Conservation (phyloP, 1,140 invertebrate species). For the Asbolus verrucosus region DNA sequence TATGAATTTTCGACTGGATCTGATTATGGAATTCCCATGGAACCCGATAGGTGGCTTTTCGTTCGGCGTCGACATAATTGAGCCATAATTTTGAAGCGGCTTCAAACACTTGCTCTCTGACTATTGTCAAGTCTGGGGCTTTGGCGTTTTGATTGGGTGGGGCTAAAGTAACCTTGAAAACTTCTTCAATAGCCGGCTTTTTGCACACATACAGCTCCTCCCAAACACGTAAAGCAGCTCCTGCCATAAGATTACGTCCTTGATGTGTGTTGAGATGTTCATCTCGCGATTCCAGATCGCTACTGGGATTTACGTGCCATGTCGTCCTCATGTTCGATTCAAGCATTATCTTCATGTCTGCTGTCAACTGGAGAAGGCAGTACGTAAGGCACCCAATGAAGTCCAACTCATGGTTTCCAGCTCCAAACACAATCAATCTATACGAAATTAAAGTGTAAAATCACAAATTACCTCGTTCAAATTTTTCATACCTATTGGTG, state of each 20-base stretch:
- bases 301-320: constrained; percentile 88
- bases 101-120: constrained; percentile 88
- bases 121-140: constrained; percentile 81
- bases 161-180: constrained; percentile 89
- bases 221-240: constrained; percentile 94
- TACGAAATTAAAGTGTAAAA: too few relatives aligned
- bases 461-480: too few relatives aligned
- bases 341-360: constrained; percentile 88
- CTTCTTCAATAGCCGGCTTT: constrained; percentile 93
- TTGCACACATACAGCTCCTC: constrained; percentile 96
- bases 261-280: constrained; percentile 83
- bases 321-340: constrained; percentile 84
- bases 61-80: constrained; percentile 89
- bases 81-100: constrained; percentile 89
- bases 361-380: constrained; percentile 93
- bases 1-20: constrained; percentile 96
- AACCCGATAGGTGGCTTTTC: constrained; percentile 84
- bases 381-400: constrained; percentile 96
- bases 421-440: constrained; percentile 90
- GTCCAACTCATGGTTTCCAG: constrained; percentile 94
- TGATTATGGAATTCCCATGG: constrained; percentile 95
- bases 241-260: constrained; percentile 87
- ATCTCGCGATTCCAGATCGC: constrained; percentile 77
- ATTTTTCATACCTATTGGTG: too few relatives aligned
- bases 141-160: constrained; percentile 77